Percentiles rank a stretch among this genome's conserved stretches.
These are phyloP conservation scores for Stenolophus ochropezus DNA, from an alignment of 2,888 invertebrate genomes.

Conservation along the genomic window DNA sequence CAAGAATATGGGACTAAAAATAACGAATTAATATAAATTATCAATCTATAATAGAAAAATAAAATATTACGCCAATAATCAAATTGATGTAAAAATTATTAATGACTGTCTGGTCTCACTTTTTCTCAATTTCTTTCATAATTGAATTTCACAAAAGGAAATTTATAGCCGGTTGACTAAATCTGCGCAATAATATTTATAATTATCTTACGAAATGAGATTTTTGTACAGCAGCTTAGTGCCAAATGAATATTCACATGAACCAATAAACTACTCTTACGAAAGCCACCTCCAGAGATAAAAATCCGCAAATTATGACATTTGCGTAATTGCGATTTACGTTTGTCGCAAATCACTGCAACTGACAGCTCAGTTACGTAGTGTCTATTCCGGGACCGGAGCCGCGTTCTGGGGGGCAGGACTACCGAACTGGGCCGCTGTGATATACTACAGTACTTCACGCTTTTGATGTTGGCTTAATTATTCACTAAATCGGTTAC, in stretches of 20 bases:
- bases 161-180: not conserved
- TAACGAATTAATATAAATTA: too few relatives aligned
- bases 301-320: conserved; percentile 64
- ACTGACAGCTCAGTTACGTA: not conserved
- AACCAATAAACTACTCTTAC: conserved; percentile 34
- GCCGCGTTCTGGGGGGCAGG: not conserved
- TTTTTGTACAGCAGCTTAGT: not conserved
- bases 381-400: not conserved
- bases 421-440: not conserved
- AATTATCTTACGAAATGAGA: not conserved
- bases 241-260: conserved; percentile 25
- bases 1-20: too few relatives aligned
- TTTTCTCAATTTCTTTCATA: not conserved
- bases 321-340: conserved; percentile 65
- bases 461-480: conserved; percentile 25
- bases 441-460: conserved; percentile 25
- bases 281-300: conserved; percentile 24
- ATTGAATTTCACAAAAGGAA: not conserved
- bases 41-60: too few relatives aligned
- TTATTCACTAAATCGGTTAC: conserved; percentile 6
- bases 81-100: too few relatives aligned
- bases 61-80: too few relatives aligned
- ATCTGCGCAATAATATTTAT: conserved; percentile 20
- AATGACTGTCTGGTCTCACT: not conserved
- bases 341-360: conserved; percentile 63